These are phyloP conservation scores for Catalaphyllia jardinei DNA, from an alignment of 64 coral and sea anemone genomes.

Conservation along the genomic window DNA sequence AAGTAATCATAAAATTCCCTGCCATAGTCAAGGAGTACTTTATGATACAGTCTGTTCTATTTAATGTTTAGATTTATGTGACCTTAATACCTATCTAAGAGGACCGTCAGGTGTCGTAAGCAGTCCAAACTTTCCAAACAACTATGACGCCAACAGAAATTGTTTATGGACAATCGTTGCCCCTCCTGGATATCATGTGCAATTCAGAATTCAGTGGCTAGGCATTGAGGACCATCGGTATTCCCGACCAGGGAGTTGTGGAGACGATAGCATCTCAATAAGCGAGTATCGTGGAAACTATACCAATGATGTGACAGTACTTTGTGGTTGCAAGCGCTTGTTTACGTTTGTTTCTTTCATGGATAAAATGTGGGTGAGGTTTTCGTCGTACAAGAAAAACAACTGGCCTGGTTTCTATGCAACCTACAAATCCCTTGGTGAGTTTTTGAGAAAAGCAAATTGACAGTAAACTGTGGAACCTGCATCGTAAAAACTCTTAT, in stretches of 20 bases:
- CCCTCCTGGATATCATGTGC: constrained; percentile 23
- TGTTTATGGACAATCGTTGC: constrained; percentile 22
- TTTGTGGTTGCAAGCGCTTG: constrained; percentile 3
- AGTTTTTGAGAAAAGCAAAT: not conserved
- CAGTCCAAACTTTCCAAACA: constrained; percentile 26
- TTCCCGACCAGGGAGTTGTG: not conserved
- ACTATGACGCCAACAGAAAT: not conserved
- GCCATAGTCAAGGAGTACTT: too few relatives aligned
- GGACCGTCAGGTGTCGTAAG: not conserved
- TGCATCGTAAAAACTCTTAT: too few relatives aligned
- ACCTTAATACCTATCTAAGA: not conserved
- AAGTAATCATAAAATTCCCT: too few relatives aligned
- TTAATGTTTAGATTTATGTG: constrained; percentile 9
- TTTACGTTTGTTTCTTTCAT: not conserved
- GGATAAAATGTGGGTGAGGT: constrained; percentile 9
- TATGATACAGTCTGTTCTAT: too few relatives aligned
- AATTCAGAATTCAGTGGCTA: not conserved
- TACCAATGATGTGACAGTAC: not conserved
- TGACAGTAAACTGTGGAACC: not conserved
- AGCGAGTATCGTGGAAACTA: not conserved
- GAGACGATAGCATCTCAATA: not conserved
- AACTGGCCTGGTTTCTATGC: constrained; percentile 44
- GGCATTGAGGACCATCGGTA: constrained; percentile 24
- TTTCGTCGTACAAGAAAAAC: not conserved
- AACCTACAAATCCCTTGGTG: constrained; percentile 7